Evolutionary conservation across 53 echinoderm and acorn worm genomes (phyloP), one percentile per base, ranked within the genome.

Genomic region (Holothuria scabra): DNA sequence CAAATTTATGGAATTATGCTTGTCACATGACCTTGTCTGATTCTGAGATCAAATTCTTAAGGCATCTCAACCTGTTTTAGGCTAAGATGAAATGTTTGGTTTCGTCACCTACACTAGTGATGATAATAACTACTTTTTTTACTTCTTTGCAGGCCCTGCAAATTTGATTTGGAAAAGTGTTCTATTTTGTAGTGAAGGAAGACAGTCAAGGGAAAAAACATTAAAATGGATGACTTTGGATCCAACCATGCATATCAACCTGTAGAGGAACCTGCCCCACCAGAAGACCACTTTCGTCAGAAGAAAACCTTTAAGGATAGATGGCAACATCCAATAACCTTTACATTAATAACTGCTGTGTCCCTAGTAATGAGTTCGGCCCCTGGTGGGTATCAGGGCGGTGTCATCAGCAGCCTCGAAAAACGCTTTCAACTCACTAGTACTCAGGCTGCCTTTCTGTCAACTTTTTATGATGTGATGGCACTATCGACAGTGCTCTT

Each of bases 401-500:
- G 60, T 19, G 22, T 80, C 37, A 61, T 61, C 59, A 80, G 80
- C 62, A 80, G 59, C 5, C 33, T 80, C 12, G 60, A 60, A 25
- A 80, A 80, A 33, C 60, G 80, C 18, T 80, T 80, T 44, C 80
- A 80, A 33, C 60, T 80, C 30, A 30, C 60, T 3, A 80, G 38
- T 34, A 80, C 60, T 20, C 33, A 60, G 33, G 37, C 37, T 21
- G 80, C 59, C 60, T 31, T 57, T 5, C 59, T 60, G 9, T 2
- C 80, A 16, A 80, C 80, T 29, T 60, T 80, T 32, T 80, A 80
- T 60, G 80, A 80, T 8, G 62, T 80, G 21, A 22, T 80, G 20
- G 60, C 80, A 8, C 80, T 80, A 20, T 32, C 62, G 20, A 60
- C 80, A 16, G 62, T 61, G 18, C 3, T 80, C 25, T 80, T 80